phyloP scores from a whole-genome alignment of 2,888 invertebrate genomes.

The Cyrtodaria siliqua region DNA sequence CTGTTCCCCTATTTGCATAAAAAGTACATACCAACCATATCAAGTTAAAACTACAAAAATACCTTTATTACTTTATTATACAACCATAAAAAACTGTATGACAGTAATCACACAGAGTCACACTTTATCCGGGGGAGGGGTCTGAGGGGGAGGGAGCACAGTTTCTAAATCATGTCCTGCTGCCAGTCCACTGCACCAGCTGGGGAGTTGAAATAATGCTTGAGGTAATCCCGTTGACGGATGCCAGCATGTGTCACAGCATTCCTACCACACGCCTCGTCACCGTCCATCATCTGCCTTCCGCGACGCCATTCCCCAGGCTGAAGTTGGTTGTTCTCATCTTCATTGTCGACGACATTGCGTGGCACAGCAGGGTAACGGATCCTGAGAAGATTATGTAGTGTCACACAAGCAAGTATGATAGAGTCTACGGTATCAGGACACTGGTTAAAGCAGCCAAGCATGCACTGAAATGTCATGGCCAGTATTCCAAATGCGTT shows the following conservation, averaged over 20 bases:
- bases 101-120: conserved; percentile 2
- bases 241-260: conserved; percentile 38
- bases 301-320: conserved; percentile 60
- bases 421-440: conserved; percentile 43
- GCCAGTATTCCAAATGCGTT: conserved; percentile 35
- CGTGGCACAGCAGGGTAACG: conserved; percentile 37
- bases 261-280: conserved; percentile 22
- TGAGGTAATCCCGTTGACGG: conserved; percentile 20
- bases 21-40: too few species aligned
- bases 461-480: conserved; percentile 32
- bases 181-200: too few species aligned
- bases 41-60: too few species aligned
- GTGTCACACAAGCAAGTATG: conserved; percentile 41
- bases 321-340: conserved; percentile 53
- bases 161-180: too few species aligned
- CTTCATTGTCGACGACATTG: conserved; percentile 49
- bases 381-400: conserved; percentile 57
- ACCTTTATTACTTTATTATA: too few species aligned
- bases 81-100: not conserved
- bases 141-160: not conserved
- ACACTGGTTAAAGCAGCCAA: conserved; percentile 31
- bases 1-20: too few species aligned
- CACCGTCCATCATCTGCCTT: conserved; percentile 21
- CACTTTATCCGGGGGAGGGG: conserved; percentile 3
- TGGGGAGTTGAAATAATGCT: too few species aligned